Percentiles rank a stretch among this genome's conserved stretches.
Conservation (phyloP, 2,888 invertebrate species). For the Piscicola geometra region DNA sequence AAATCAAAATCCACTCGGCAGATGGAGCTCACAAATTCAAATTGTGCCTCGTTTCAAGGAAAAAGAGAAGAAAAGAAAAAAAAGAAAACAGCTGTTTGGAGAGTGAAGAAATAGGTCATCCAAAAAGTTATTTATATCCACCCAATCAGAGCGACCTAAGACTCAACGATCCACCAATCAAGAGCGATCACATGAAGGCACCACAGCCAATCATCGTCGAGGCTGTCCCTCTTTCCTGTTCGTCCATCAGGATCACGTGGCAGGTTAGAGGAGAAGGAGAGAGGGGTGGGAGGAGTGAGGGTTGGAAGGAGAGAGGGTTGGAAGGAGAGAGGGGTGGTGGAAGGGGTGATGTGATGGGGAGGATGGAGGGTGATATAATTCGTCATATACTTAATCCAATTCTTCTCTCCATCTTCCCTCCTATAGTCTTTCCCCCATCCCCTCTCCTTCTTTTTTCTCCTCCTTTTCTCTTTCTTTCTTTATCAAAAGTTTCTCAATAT, state of each 20-base stretch:
- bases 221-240: slow-evolving; percentile 25
- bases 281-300: no score
- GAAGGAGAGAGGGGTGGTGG: no score
- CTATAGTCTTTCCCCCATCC: no score
- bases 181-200: slow-evolving; percentile 1
- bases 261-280: slow-evolving; percentile 22
- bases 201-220: slow-evolving; percentile 32
- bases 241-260: slow-evolving; percentile 24
- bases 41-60: not conserved
- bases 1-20: not conserved
- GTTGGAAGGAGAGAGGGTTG: no score
- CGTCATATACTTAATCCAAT: no score
- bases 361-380: no score
- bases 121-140: not conserved
- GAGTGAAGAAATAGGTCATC: not conserved
- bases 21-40: not conserved
- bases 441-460: no score
- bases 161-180: not conserved
- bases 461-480: no score
- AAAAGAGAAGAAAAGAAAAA: not conserved
- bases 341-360: no score
- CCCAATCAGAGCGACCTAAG: not conserved
- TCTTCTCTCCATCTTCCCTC: no score
- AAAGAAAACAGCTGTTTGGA: not conserved
- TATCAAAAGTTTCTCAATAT: no score